phyloP scores from a whole-genome alignment of 2,113 vertebrate genomes.

The Okapia johnstoni region DNA sequence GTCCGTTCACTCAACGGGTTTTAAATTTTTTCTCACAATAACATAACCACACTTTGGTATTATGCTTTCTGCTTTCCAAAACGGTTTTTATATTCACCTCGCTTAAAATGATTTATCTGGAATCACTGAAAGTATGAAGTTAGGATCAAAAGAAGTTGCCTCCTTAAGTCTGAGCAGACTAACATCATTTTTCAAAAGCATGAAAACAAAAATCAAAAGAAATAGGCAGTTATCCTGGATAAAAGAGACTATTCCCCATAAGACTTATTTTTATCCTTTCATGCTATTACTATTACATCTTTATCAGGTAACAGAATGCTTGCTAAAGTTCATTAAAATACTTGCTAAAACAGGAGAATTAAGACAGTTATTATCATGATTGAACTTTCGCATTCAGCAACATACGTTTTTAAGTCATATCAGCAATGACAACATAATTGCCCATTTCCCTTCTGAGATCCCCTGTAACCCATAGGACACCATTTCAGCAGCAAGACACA shows the following conservation, averaged over 20 bases:
- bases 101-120: slow-evolving; percentile 1
- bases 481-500: not conserved
- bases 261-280: not conserved
- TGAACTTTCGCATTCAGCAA: not conserved
- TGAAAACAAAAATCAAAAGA: not conserved
- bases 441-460: not conserved
- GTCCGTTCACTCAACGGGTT: not conserved
- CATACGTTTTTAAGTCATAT: not conserved
- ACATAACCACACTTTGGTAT: not conserved
- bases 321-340: not conserved
- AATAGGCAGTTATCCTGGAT: not conserved
- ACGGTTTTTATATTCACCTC: not conserved
- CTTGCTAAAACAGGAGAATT: not conserved
- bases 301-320: not conserved
- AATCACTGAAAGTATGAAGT: not conserved
- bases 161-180: not conserved
- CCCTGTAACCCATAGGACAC: not conserved
- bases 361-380: not conserved
- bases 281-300: not conserved
- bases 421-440: not conserved
- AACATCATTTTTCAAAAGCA: not conserved
- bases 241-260: not conserved
- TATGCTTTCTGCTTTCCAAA: not conserved
- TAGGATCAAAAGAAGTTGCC: not conserved
- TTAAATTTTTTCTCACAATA: slow-evolving; percentile 10